These are phyloP conservation scores for Zaprionus nigranus DNA, from an alignment of 1,140 invertebrate species.

Conservation along the genomic window DNA sequence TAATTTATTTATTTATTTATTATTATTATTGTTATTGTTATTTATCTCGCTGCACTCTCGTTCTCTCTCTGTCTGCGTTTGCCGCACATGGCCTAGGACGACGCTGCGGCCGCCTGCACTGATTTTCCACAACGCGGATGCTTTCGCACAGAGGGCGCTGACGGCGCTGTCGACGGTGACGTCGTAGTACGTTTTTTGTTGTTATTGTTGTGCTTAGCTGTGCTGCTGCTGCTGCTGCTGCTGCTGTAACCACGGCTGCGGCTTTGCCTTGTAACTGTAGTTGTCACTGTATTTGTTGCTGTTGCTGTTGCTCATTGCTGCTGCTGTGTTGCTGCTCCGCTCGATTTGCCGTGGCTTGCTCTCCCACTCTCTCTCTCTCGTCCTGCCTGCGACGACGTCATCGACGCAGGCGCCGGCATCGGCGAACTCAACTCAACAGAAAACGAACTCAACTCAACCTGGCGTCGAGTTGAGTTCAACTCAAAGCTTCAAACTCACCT, in stretches of 20 bases:
- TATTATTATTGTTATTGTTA: background rate
- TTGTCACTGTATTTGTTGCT: slow-evolving; percentile 58
- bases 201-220: slow-evolving; percentile 35
- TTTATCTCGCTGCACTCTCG: background rate
- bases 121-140: slow-evolving; percentile 52
- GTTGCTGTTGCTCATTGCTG: slow-evolving; percentile 37
- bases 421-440: slow-evolving; percentile 20
- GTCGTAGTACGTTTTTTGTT: slow-evolving; percentile 16
- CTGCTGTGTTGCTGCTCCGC: slow-evolving; percentile 31
- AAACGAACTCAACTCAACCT: slow-evolving; percentile 27
- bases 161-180: slow-evolving; percentile 46
- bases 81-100: slow-evolving; percentile 57
- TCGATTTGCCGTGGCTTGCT: slow-evolving; percentile 14
- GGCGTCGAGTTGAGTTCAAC: slow-evolving; percentile 28
- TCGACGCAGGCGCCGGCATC: slow-evolving; percentile 38
- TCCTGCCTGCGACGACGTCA: slow-evolving; percentile 35
- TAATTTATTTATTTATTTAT: slow-evolving; percentile 2
- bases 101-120: slow-evolving; percentile 55
- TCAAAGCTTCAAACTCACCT: slow-evolving; percentile 51
- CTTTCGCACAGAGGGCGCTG: slow-evolving; percentile 38
- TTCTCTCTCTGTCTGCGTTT: slow-evolving; percentile 12
- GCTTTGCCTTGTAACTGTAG: slow-evolving; percentile 30
- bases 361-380: background rate
- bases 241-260: slow-evolving; percentile 28
- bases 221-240: slow-evolving; percentile 26